phyloP scores from a whole-genome alignment of 2,888 invertebrate genomes.

The Pantelozetes paolii region DNA sequence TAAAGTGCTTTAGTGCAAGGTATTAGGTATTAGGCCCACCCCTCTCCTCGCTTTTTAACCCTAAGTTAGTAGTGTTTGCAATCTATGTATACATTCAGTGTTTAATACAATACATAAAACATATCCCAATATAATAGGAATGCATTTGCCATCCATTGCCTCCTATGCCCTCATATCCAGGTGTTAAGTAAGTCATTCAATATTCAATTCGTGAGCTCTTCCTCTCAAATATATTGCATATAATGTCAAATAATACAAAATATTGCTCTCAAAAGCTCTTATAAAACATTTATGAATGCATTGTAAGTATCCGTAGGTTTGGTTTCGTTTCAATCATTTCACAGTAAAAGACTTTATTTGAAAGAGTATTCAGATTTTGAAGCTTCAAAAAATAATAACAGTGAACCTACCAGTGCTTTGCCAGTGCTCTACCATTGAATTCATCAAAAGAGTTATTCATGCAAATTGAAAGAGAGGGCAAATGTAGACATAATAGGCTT shows the following conservation, averaged over 20 bases:
- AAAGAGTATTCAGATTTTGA: slow-evolving; percentile 10
- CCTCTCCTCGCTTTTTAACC: slow-evolving; percentile 23
- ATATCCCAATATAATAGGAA: slow-evolving; percentile 26
- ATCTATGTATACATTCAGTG: slow-evolving; percentile 21
- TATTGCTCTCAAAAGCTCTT: background rate
- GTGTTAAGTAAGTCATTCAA: slow-evolving; percentile 32
- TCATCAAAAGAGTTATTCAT: slow-evolving; percentile 24
- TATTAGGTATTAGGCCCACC: slow-evolving; percentile 9
- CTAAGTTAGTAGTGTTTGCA: slow-evolving; percentile 19
- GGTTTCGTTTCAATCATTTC: background rate
- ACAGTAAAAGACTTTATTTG: background rate
- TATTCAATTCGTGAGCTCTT: slow-evolving; percentile 31
- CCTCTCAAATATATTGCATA: slow-evolving; percentile 9
- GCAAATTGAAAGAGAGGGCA: slow-evolving; percentile 26
- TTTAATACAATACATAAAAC: slow-evolving; percentile 28
- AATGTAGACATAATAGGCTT: slow-evolving; percentile 27
- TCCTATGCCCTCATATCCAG: background rate
- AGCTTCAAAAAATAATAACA: slow-evolving; percentile 21
- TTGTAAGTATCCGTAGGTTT: slow-evolving; percentile 33
- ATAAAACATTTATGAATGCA: slow-evolving; percentile 10
- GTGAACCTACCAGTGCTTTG: slow-evolving; percentile 2
- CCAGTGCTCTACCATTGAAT: background rate
- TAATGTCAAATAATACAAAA: background rate
- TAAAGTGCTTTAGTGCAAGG: background rate
- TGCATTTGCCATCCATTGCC: slow-evolving; percentile 21